Percentiles rank a stretch among this genome's conserved stretches.
phyloP scores from a whole-genome alignment of 1,140 invertebrate genomes.

The Brachionus manjavacas region DNA sequence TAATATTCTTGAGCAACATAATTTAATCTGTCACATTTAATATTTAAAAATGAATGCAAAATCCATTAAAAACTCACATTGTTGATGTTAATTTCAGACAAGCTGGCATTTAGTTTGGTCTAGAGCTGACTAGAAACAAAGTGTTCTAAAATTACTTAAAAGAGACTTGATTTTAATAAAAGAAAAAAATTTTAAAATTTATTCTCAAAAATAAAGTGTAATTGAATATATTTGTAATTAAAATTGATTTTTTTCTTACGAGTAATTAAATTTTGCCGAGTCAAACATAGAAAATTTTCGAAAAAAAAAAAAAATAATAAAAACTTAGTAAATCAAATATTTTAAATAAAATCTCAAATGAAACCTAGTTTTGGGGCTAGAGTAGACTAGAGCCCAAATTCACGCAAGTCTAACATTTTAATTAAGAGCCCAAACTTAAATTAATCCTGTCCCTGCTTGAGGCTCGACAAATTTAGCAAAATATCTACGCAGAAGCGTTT shows the following conservation, averaged over 20 bases:
- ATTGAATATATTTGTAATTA: conserved; percentile 33
- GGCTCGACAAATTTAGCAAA: not conserved
- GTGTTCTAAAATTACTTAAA: no score
- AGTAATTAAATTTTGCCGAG: conserved; percentile 17
- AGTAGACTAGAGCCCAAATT: not conserved
- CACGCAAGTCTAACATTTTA: not conserved
- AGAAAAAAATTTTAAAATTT: not conserved
- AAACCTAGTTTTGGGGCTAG: not conserved
- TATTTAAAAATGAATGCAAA: not conserved
- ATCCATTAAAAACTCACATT: not conserved
- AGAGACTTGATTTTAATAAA: not conserved
- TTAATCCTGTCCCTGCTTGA: not conserved
- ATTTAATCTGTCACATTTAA: not conserved
- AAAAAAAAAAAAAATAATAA: not conserved
- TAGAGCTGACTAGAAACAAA: no score
- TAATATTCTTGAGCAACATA: not conserved
- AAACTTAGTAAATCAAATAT: conserved; percentile 13
- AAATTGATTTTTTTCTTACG: conserved; percentile 7
- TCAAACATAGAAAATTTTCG: not conserved
- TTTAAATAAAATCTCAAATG: not conserved
- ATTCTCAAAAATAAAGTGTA: not conserved
- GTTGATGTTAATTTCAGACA: not conserved
- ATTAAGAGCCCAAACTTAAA: not conserved
- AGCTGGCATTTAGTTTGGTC: no score
- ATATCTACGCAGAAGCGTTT: not conserved